Percentiles rank a stretch among this genome's conserved stretches.
phyloP scores from a whole-genome alignment of 2,888 invertebrate species.

The Polyommatus iphigenia region DNA sequence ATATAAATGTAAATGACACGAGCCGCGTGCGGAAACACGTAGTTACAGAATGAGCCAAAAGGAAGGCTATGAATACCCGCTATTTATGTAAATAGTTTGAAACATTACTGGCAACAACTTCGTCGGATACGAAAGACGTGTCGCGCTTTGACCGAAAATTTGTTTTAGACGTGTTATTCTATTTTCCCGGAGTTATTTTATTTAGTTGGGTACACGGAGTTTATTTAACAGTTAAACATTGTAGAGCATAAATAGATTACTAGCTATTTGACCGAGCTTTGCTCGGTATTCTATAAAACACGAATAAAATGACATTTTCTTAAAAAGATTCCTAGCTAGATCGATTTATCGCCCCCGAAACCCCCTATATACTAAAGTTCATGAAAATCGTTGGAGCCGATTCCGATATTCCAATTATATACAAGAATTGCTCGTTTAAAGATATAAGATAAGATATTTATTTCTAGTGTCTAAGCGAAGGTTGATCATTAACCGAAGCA shows the following conservation, averaged over 20 bases:
- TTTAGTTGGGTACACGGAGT: not conserved
- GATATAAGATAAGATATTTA: too few relatives aligned
- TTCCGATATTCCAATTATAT: too few relatives aligned
- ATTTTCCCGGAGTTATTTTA: not conserved
- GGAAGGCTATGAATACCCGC: conserved; percentile 19
- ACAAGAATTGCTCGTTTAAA: too few relatives aligned
- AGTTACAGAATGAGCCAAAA: conserved; percentile 16
- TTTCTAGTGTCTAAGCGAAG: too few relatives aligned
- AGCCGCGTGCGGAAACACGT: conserved; percentile 16
- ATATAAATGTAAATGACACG: conserved; percentile 18
- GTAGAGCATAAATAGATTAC: not conserved
- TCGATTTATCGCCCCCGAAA: too few relatives aligned
- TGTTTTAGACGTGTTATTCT: conserved; percentile 5
- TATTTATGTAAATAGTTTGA: conserved; percentile 26
- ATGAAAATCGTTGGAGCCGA: too few relatives aligned
- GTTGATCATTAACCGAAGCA: too few relatives aligned
- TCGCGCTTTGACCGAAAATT: conserved; percentile 17
- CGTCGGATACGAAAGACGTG: not conserved
- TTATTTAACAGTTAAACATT: not conserved
- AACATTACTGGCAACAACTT: conserved; percentile 15
- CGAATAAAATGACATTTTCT: too few relatives aligned
- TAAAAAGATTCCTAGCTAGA: too few relatives aligned
- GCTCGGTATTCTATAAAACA: too few relatives aligned
- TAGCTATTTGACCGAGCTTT: too few relatives aligned
- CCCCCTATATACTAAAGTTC: too few relatives aligned